A percentile compares a stretch with the other conserved stretches of the same genome.
phyloP scores from a whole-genome alignment of 2,888 invertebrate genomes.

The Drosophila demipolita region DNA sequence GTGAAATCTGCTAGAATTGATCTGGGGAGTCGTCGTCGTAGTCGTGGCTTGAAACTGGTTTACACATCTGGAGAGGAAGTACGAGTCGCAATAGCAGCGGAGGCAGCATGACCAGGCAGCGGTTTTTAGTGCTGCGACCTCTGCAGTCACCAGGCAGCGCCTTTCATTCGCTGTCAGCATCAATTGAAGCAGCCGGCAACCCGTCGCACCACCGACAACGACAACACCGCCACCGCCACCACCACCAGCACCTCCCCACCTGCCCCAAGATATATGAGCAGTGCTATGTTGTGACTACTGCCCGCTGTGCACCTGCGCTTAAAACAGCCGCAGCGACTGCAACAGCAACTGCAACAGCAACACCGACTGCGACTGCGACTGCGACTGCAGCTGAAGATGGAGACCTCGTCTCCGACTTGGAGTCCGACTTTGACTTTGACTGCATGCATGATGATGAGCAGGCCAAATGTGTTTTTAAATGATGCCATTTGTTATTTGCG shows the following conservation, averaged over 20 bases:
- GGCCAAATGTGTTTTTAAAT: conserved; percentile 82
- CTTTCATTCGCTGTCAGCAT: conserved; percentile 81
- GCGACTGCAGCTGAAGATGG: conserved; percentile 21
- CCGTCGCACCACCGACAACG: conserved; percentile 6
- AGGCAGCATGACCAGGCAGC: conserved; percentile 39
- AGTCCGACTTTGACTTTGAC: conserved; percentile 14
- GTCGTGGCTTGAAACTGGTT: conserved; percentile 64
- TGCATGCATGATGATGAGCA: conserved; percentile 55
- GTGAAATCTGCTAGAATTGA: conserved; percentile 81
- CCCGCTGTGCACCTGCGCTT: conserved; percentile 81
- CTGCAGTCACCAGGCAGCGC: conserved; percentile 53
- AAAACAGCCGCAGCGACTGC: conserved; percentile 1
- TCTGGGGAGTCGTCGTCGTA: conserved; percentile 71
- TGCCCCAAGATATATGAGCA: conserved; percentile 70
- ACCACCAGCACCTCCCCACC: not conserved
- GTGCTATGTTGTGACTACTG: conserved; percentile 72
- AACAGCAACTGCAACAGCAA: conserved; percentile 1
- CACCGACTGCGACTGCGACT: conserved; percentile 7
- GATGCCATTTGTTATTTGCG: conserved; percentile 81
- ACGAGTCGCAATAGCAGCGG: conserved; percentile 31
- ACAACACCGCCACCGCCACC: not conserved
- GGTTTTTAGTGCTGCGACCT: conserved; percentile 44
- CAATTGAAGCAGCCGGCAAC: conserved; percentile 71
- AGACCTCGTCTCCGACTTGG: conserved; percentile 40
- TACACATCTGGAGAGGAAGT: conserved; percentile 63